phyloP scores from a whole-genome alignment of 2,113 vertebrate genomes.

The Archocentrus centrarchus region DNA sequence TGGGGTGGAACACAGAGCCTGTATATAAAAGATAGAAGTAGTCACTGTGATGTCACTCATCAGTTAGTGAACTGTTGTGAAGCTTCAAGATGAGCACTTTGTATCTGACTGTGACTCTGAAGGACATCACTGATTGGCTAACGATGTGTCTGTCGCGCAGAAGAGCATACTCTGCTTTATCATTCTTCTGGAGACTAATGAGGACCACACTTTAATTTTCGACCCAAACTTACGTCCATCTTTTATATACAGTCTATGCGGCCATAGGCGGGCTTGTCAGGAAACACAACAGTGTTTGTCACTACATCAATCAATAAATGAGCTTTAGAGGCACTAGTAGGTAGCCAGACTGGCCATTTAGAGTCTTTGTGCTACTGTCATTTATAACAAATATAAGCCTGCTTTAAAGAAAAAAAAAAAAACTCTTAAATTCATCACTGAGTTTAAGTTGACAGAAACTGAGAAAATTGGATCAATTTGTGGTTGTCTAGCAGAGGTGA shows the following conservation, averaged over 20 bases:
- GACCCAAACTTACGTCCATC: rapidly evolving
- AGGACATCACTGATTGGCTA: not conserved
- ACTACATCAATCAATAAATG: not conserved
- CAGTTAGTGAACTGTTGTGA: not conserved
- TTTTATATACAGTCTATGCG: not conserved
- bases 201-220: not conserved
- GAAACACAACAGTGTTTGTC: too few relatives aligned
- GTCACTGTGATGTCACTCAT: not conserved
- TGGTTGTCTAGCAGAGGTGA: not conserved
- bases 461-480: conserved; percentile 4
- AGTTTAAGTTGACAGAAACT: not conserved
- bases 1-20: not conserved
- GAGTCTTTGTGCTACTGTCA: not conserved
- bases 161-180: not conserved
- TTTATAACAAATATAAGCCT: not conserved
- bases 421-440: not conserved
- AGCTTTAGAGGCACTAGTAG: not conserved
- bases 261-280: not conserved
- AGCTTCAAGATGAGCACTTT: not conserved
- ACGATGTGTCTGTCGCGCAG: not conserved
- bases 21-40: not conserved
- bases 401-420: not conserved
- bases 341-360: not conserved
- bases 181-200: not conserved
- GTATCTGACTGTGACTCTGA: too few relatives aligned